Percentiles rank a stretch among this genome's conserved stretches.
These are phyloP conservation scores for Cryptus viduatorius DNA, from an alignment of 2,888 invertebrate species.

Conservation along the genomic window DNA sequence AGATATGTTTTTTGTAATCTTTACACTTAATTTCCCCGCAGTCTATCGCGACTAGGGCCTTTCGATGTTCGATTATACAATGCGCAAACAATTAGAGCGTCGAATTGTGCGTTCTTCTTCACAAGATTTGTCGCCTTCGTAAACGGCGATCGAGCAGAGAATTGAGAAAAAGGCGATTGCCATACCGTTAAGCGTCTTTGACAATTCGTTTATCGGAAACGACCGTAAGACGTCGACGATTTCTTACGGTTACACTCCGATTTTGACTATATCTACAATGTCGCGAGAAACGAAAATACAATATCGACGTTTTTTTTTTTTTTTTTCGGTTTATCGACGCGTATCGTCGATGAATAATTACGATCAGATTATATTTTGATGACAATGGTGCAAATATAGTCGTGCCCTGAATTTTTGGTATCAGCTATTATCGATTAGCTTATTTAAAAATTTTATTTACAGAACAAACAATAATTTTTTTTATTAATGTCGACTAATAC, in stretches of 20 bases:
- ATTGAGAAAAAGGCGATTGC: conserved; percentile 38
- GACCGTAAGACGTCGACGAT: conserved; percentile 26
- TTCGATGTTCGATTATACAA: conserved; percentile 10
- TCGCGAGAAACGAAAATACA: neutral
- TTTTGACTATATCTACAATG: neutral
- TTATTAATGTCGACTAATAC: neutral
- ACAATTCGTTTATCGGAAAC: conserved; percentile 41
- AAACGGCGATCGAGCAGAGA: conserved; percentile 27
- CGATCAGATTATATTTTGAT: neutral
- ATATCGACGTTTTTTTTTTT: neutral
- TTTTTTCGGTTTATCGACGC: neutral
- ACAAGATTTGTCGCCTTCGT: conserved; percentile 2
- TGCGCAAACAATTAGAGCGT: neutral
- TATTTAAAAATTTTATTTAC: neutral
- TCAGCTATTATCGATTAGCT: neutral
- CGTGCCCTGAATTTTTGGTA: neutral
- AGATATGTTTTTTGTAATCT: conserved; percentile 12
- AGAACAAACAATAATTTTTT: neutral
- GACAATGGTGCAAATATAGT: neutral
- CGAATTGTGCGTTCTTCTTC: neutral
- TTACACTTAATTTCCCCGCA: neutral
- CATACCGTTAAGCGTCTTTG: conserved; percentile 19
- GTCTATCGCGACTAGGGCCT: neutral
- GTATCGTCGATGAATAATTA: neutral
- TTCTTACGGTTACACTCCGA: conserved; percentile 19